Evolutionary conservation across 2,888 invertebrate genomes (phyloP).

Genomic region (Schizaphis graminum): DNA sequence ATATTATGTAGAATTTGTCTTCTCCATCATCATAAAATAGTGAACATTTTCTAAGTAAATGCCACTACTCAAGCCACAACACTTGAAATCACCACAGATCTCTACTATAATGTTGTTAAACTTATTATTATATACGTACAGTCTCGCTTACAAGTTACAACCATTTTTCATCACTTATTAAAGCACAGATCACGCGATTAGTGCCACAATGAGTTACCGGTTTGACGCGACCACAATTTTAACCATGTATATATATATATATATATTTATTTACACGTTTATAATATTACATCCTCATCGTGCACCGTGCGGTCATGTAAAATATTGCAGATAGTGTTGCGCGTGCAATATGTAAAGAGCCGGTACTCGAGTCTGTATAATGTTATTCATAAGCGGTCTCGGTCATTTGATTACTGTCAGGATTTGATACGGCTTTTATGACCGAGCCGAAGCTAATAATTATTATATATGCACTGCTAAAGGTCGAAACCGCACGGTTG

Average conservation of each 20-base stretch:
- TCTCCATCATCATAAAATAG: background rate
- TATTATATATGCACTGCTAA: background rate
- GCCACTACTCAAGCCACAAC: background rate
- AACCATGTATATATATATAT: background rate
- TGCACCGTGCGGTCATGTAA: background rate
- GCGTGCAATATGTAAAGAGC: background rate
- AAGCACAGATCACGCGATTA: background rate
- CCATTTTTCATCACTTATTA: background rate
- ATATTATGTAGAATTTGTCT: background rate
- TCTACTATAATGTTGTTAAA: background rate
- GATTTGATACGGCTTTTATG: conserved; percentile 6
- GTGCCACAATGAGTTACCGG: background rate
- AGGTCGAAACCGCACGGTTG: background rate
- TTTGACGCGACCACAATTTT: background rate
- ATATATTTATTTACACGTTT: background rate
- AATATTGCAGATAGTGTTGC: background rate
- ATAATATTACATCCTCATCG: background rate
- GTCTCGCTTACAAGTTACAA: background rate
- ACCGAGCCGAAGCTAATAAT: background rate
- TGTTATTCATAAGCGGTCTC: background rate
- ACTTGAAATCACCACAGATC: too few species aligned
- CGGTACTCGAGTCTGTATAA: background rate
- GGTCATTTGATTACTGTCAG: conserved; percentile 12
- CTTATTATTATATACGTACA: background rate
- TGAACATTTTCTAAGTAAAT: background rate